These are phyloP conservation scores for Zophobas atratus DNA, from an alignment of 1,140 invertebrate genomes.

Conservation along the genomic window DNA sequence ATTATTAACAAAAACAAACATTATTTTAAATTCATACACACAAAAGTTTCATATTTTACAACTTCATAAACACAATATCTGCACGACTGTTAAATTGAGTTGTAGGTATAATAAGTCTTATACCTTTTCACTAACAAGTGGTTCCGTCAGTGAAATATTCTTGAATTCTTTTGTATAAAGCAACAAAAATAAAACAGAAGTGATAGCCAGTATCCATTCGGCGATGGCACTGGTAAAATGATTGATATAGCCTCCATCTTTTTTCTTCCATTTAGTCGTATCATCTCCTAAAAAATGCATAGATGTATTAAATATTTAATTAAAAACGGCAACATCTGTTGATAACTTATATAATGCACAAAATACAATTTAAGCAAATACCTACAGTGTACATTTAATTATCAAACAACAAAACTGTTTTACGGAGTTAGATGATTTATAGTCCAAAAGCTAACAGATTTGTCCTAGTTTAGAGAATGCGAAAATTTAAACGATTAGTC, in stretches of 20 bases:
- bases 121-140: constrained; percentile 10
- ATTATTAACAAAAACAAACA: no score
- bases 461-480: no score
- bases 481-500: no score
- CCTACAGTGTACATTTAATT: no score
- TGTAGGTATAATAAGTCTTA: not conserved
- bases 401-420: no score
- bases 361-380: no score
- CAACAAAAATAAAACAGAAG: constrained; percentile 74
- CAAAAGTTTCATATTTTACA: not conserved
- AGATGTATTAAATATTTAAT: constrained; percentile 36
- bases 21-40: no score
- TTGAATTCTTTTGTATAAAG: constrained; percentile 69
- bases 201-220: constrained; percentile 76
- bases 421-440: no score
- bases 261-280: constrained; percentile 71
- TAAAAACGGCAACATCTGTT: constrained; percentile 12
- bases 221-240: constrained; percentile 74
- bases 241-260: constrained; percentile 73
- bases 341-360: not conserved
- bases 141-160: constrained; percentile 47
- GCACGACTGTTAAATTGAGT: not conserved
- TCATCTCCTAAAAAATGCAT: constrained; percentile 65
- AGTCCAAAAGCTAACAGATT: no score
- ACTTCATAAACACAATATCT: not conserved